phyloP scores from a whole-genome alignment of 1,140 invertebrate species.

The Trinorchestia longiramus region DNA sequence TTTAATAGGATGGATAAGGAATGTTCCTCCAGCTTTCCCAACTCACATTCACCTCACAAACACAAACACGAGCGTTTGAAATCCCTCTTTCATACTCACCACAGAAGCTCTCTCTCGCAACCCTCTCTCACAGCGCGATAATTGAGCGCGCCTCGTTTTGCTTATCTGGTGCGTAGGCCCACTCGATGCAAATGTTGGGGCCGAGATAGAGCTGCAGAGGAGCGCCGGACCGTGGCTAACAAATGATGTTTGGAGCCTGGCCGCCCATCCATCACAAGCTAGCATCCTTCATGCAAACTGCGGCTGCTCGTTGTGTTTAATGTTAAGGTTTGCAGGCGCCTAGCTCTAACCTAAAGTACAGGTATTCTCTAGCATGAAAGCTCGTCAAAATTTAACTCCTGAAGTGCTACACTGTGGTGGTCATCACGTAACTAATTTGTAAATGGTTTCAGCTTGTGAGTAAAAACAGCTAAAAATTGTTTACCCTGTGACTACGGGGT shows the following conservation, averaged over 20 bases:
- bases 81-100: no score
- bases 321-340: not conserved
- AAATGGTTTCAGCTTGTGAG: no score
- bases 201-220: not conserved
- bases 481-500: no score
- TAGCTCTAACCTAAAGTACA: not conserved
- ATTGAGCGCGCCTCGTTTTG: no score
- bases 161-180: no score
- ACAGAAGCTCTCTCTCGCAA: no score
- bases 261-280: conserved; percentile 17
- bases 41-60: no score
- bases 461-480: no score
- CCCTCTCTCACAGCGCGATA: no score
- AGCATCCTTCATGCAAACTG: conserved; percentile 12
- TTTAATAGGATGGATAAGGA: no score
- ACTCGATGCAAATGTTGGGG: not conserved
- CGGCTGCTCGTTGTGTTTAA: not conserved
- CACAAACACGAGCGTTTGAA: no score
- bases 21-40: no score
- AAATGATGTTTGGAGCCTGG: conserved; percentile 31
- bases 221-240: conserved; percentile 37
- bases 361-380: not conserved
- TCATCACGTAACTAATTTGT: not conserved
- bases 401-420: not conserved
- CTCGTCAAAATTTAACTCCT: not conserved